phyloP scores from a whole-genome alignment of 2,888 invertebrate genomes.

The Temnothorax rugatulus region DNA sequence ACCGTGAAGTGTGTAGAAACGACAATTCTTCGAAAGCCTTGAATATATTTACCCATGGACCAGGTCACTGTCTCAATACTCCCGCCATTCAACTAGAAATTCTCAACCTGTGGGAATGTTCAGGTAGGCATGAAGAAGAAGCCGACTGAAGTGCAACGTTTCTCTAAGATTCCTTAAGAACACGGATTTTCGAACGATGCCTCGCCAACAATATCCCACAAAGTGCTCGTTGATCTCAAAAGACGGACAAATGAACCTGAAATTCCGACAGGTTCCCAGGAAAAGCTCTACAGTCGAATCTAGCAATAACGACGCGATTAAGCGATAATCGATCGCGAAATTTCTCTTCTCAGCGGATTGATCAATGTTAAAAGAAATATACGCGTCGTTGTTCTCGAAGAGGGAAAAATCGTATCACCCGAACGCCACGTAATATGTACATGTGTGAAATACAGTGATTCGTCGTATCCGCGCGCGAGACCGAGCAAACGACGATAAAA shows the following conservation, averaged over 20 bases:
- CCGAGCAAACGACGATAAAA: constrained; percentile 12
- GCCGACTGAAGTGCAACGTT: constrained; percentile 32
- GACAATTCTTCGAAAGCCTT: constrained; percentile 62
- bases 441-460: background rate
- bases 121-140: constrained; percentile 51
- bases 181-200: constrained; percentile 36
- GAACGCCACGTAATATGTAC: no score
- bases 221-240: constrained; percentile 27
- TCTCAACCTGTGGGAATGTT: constrained; percentile 58
- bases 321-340: constrained; percentile 6
- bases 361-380: background rate
- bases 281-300: background rate
- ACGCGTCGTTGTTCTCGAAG: background rate
- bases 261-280: constrained; percentile 13
- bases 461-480: background rate
- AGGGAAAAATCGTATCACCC: background rate
- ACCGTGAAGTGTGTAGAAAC: constrained; percentile 44
- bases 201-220: constrained; percentile 20
- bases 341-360: background rate
- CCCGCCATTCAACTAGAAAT: constrained; percentile 55
- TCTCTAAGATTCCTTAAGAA: constrained; percentile 33
- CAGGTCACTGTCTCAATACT: constrained; percentile 62
- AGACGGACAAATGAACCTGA: constrained; percentile 43
- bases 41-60: constrained; percentile 60
- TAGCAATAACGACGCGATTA: background rate